A percentile compares a stretch with the other conserved stretches of the same genome.
These are phyloP conservation scores for Gasteruption jaculator DNA, from an alignment of 2,888 invertebrate genomes.

Conservation along the genomic window DNA sequence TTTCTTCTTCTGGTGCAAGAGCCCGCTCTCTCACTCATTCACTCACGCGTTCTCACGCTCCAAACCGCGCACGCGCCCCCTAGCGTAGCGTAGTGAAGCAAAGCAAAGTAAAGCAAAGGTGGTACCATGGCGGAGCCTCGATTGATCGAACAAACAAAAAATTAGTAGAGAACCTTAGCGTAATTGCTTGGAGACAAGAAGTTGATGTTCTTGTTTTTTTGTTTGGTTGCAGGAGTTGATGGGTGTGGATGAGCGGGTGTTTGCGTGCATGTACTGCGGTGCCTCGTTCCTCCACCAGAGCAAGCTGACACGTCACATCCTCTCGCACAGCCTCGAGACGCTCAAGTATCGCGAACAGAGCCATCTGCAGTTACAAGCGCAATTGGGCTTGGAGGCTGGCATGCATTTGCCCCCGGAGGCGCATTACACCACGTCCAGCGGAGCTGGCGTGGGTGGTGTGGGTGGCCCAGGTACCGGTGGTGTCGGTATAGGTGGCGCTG, in stretches of 20 bases:
- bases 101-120: no score
- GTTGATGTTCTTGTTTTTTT: slow-evolving; percentile 83
- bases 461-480: slow-evolving; percentile 23
- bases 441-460: slow-evolving; percentile 27
- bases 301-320: slow-evolving; percentile 84
- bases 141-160: slow-evolving; percentile 2
- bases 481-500: slow-evolving; percentile 50
- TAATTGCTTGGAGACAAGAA: slow-evolving; percentile 63
- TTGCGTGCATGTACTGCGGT: slow-evolving; percentile 87
- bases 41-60: no score
- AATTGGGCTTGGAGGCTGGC: slow-evolving; percentile 48
- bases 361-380: slow-evolving; percentile 55
- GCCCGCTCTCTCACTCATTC: no score
- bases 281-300: slow-evolving; percentile 85
- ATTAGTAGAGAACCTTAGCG: slow-evolving; percentile 11
- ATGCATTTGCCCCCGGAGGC: slow-evolving; percentile 48
- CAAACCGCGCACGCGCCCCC: no score
- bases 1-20: no score
- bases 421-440: slow-evolving; percentile 48
- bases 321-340: slow-evolving; percentile 84
- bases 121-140: no score
- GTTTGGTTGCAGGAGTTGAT: slow-evolving; percentile 89
- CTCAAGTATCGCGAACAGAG: slow-evolving; percentile 79
- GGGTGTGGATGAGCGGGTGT: slow-evolving; percentile 68
- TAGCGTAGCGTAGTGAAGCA: no score